These are phyloP conservation scores for Eclectus roratus DNA, from an alignment of 2,113 vertebrate genomes.

Conservation along the genomic window DNA sequence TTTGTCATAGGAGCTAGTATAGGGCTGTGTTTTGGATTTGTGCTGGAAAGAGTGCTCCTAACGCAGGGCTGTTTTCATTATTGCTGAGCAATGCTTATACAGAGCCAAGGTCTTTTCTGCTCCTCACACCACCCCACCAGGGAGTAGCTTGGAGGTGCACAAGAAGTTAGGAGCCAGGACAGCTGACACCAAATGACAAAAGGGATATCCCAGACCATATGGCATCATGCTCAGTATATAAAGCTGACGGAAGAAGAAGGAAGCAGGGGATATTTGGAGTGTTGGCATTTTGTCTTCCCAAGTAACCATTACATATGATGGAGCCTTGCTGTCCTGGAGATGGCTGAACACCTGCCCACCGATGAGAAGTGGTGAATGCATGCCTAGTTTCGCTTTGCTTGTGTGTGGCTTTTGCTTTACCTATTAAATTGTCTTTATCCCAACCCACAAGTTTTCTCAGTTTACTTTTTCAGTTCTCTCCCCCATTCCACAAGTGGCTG, in stretches of 20 bases:
- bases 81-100: neutral
- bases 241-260: neutral
- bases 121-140: neutral
- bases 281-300: neutral
- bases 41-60: neutral
- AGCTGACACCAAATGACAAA: neutral
- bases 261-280: neutral
- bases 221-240: neutral
- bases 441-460: neutral
- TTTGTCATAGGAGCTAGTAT: neutral
- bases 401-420: neutral
- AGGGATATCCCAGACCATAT: neutral
- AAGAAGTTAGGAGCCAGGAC: neutral
- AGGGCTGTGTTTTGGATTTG: neutral
- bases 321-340: neutral
- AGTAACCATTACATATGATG: neutral
- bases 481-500: neutral
- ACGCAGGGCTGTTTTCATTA: neutral
- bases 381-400: neutral
- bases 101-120: neutral
- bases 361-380: neutral
- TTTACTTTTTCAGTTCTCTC: neutral
- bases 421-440: neutral
- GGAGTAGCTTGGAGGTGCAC: neutral
- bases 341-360: neutral